Conservation (phyloP, 2,113 vertebrate species). For the Aegotheles bennettii region DNA sequence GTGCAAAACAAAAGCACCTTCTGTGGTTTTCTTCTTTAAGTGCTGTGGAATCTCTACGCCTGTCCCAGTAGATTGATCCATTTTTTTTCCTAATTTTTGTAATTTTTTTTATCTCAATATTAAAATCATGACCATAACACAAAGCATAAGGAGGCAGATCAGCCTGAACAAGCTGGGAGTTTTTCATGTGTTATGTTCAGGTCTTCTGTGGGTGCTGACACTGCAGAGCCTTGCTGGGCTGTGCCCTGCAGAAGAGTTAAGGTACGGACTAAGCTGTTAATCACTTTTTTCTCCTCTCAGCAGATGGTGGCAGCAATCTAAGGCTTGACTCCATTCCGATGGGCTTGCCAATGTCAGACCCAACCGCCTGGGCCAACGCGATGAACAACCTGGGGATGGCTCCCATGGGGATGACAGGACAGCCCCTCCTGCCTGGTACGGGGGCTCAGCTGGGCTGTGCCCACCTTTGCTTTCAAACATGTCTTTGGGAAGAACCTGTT, state of each 20-base stretch:
- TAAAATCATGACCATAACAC: background rate
- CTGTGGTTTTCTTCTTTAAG: background rate
- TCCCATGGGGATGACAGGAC: conserved; percentile 86
- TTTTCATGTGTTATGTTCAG: background rate
- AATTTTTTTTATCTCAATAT: background rate
- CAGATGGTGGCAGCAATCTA: conserved; percentile 85
- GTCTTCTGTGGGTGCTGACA: background rate
- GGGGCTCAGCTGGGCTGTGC: background rate
- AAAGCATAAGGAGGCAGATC: background rate
- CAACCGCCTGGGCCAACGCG: conserved; percentile 90
- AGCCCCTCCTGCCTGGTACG: conserved; percentile 89
- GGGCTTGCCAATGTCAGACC: conserved; percentile 90
- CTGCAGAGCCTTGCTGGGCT: background rate
- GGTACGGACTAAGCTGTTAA: background rate
- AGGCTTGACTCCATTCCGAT: conserved; percentile 85
- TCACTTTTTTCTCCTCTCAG: conserved; percentile 1
- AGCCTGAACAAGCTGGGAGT: background rate
- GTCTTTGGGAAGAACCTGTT: background rate
- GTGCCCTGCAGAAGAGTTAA: background rate
- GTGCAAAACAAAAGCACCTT: background rate
- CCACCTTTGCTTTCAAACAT: background rate
- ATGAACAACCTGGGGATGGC: conserved; percentile 98
- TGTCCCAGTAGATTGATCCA: background rate
- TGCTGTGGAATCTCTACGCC: background rate
- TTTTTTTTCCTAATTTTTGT: background rate